Base-by-base conservation (phyloP, 2,888 invertebrate species). In the Halictus quadricinctus region DNA sequence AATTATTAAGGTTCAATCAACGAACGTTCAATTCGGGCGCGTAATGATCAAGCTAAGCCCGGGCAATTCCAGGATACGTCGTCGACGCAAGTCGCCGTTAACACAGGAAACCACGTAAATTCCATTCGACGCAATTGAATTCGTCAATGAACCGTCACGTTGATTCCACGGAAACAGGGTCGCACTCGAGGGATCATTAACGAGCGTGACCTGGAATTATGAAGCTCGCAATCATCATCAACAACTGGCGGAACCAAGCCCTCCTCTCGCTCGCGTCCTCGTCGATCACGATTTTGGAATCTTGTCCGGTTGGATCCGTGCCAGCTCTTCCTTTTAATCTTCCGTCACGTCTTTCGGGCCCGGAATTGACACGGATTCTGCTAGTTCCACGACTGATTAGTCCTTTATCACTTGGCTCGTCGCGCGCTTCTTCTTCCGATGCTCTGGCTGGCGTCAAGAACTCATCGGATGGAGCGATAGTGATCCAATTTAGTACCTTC, bases 121-220 rank as follows among this genome's bases (percentile, higher is more conserved):
- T 74, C 74, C 50, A 41, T 80, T 73, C 76, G 50, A 54, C 46
- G 83, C 75, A 80, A 73, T 83, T 73, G 73, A 78, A 72, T 76
- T 46, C 79, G 72, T 72, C 84, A 75, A 79, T 79, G 46, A 41
- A 58, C 43, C 72, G 75, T 76, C 81, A 58, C 72, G 76, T 73
- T 50, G 76, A 76, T 80, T 75, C 60, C 60, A 43, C 41, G 48
- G 64, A 69, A 76, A 64, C 66, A 73, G 36, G 66, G 43, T 50
- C 29, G 48, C 41, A 69, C 74, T 66, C 75, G 66, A 13, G 75
- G 72, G 85, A 83, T 77, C 83, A 80, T 85, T 85, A 80, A 85
- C 79, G 76, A 84, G 76, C 82, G 25, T 70, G 83, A 83, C 83
- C 83, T 74, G 85, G 74, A 85, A 80, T 85, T 64, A 83, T 70